Evolutionary conservation across 2,797 vertebrate species (phyloP).

Genomic region (Sphenopsis melanotis): DNA sequence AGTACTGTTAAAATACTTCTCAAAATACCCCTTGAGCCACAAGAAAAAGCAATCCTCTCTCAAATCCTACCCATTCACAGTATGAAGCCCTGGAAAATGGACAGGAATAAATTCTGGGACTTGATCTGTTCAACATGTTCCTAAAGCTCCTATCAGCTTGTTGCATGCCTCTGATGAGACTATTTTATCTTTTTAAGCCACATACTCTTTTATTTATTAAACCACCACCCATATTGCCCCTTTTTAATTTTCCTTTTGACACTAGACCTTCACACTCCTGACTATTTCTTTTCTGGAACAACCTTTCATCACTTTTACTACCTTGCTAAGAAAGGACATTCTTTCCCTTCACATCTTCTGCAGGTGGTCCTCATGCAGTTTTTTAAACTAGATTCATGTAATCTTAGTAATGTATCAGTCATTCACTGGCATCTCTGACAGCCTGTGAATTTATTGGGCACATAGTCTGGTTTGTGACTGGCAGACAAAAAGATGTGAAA

Average conservation of each 20-base stretch:
- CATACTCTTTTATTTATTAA: not conserved
- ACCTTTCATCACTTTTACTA: not conserved
- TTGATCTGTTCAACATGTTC: not conserved
- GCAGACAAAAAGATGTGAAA: not conserved
- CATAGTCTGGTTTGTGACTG: not conserved
- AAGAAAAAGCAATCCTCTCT: not conserved
- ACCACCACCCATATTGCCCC: not conserved
- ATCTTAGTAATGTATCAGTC: not conserved
- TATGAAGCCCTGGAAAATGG: not conserved
- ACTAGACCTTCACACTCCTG: not conserved
- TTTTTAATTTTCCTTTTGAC: not conserved
- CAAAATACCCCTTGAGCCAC: not conserved
- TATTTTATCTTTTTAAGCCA: not conserved
- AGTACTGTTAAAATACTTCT: not conserved
- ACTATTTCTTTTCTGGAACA: not conserved
- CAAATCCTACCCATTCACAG: not conserved
- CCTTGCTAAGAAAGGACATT: not conserved
- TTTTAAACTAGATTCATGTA: not conserved
- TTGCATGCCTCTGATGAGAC: not conserved
- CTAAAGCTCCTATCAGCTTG: not conserved
- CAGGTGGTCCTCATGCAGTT: not conserved
- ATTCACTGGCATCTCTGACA: not conserved
- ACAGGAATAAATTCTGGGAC: not conserved
- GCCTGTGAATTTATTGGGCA: not conserved
- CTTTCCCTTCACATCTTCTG: not conserved